Percentiles rank a stretch among this genome's conserved stretches.
These are phyloP conservation scores for Hypolimnas misippus DNA, from an alignment of 2,888 invertebrate genomes.

Conservation along the genomic window DNA sequence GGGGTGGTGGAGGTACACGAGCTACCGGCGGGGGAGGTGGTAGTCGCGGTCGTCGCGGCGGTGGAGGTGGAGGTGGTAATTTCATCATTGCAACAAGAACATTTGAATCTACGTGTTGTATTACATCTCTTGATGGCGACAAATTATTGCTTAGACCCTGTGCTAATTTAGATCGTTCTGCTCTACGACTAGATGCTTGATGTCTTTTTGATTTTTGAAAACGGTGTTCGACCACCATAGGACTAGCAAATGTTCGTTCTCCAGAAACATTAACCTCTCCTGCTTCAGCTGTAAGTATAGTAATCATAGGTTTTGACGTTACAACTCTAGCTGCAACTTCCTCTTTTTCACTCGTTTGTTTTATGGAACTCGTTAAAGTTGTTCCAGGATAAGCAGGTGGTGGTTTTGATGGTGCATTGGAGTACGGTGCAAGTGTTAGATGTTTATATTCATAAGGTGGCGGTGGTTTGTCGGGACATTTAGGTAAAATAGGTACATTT, in stretches of 20 bases:
- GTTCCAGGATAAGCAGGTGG: constrained; percentile 88
- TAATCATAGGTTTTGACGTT: constrained; percentile 90
- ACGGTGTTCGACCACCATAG: constrained; percentile 77
- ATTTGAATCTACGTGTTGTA: constrained; percentile 75
- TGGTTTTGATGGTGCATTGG: constrained; percentile 73
- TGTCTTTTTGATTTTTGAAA: constrained; percentile 79
- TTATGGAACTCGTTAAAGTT: constrained; percentile 51
- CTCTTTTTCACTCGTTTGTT: constrained; percentile 74
- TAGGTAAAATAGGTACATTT: constrained; percentile 51
- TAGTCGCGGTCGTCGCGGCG: constrained; percentile 84
- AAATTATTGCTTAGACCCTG: constrained; percentile 74
- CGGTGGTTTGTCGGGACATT: constrained; percentile 83
- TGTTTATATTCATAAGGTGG: constrained; percentile 88
- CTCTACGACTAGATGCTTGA: constrained; percentile 83
- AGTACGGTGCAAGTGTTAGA: constrained; percentile 77
- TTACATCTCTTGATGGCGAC: constrained; percentile 75
- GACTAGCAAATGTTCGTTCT: constrained; percentile 81
- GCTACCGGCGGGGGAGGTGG: constrained; percentile 88
- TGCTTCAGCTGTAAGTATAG: constrained; percentile 90
- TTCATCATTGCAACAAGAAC: constrained; percentile 86
- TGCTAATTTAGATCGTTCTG: constrained; percentile 85
- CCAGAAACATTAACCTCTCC: constrained; percentile 86
- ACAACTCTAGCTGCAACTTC: constrained; percentile 91
- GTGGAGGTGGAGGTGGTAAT: constrained; percentile 83
- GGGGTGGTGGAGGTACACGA: constrained; percentile 87